Conservation (phyloP, 2,113 vertebrate species). For the Leucopsar rothschildi region DNA sequence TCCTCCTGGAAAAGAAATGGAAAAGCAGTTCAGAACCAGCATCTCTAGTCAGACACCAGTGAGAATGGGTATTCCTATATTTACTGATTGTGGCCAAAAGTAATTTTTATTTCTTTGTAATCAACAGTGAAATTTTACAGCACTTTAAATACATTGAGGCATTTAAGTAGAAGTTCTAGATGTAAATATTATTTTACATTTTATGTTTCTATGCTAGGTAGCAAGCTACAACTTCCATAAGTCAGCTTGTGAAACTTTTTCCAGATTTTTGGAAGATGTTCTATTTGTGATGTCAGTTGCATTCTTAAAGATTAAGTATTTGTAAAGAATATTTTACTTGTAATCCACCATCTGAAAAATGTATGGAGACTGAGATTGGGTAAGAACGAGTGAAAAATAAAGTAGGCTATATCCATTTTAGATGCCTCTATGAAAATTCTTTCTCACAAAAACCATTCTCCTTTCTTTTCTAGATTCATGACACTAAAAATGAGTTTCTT, state of each 20-base stretch:
- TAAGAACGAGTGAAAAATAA: background rate
- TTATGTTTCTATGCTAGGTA: background rate
- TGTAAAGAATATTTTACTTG: background rate
- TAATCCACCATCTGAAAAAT: background rate
- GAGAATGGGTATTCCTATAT: background rate
- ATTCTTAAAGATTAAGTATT: background rate
- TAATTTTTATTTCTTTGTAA: background rate
- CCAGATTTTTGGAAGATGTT: background rate
- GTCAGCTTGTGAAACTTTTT: background rate
- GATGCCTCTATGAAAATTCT: background rate
- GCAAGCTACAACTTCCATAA: background rate
- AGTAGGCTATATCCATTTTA: background rate
- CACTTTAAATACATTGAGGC: background rate
- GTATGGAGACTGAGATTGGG: background rate
- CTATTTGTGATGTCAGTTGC: background rate
- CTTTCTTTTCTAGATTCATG: background rate
- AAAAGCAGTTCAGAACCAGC: background rate
- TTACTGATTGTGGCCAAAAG: background rate
- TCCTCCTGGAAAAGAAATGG: background rate
- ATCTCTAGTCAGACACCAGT: background rate
- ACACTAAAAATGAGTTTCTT: background rate
- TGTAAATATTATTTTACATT: background rate
- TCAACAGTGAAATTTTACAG: background rate
- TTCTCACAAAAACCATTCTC: background rate
- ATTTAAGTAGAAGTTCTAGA: background rate